Conservation (phyloP, 2,888 invertebrate species). For the Lepeophtheirus nordmannii region DNA sequence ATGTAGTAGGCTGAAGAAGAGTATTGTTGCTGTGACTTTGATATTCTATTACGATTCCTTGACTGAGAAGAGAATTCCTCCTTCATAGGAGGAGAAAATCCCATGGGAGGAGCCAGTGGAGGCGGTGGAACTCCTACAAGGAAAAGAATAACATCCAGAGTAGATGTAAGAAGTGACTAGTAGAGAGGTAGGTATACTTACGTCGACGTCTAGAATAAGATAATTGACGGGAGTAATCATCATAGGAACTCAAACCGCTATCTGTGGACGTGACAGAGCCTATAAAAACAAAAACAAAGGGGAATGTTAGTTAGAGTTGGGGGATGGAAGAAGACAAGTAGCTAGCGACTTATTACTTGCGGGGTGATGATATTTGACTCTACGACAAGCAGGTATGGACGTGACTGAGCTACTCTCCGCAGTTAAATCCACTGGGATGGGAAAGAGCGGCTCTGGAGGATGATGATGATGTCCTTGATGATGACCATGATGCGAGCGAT, state of each 20-base stretch:
- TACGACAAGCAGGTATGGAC: constrained; percentile 69
- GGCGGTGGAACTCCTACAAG: neutral
- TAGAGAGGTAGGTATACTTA: neutral
- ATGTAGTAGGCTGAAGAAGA: neutral
- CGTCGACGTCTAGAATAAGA: neutral
- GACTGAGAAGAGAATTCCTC: constrained; percentile 5
- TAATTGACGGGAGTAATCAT: neutral
- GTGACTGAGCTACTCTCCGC: constrained; percentile 91
- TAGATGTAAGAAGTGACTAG: too few species aligned
- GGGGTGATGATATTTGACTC: constrained; percentile 40
- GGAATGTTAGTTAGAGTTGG: constrained; percentile 26
- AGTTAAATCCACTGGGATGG: constrained; percentile 70
- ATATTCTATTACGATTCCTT: neutral
- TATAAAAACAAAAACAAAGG: constrained; percentile 31
- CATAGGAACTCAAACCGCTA: constrained; percentile 31
- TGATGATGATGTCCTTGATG: constrained; percentile 32
- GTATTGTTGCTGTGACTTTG: neutral
- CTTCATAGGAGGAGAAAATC: constrained; percentile 5
- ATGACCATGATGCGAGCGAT: constrained; percentile 34
- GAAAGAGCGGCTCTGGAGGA: constrained; percentile 49
- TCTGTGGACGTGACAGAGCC: constrained; percentile 79
- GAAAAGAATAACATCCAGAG: neutral
- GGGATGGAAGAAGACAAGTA: neutral
- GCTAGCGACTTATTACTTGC: too few species aligned
- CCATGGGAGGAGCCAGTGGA: neutral